Conservation (phyloP, 2,888 invertebrate species). For the Cataglyphis altisquamis region DNA sequence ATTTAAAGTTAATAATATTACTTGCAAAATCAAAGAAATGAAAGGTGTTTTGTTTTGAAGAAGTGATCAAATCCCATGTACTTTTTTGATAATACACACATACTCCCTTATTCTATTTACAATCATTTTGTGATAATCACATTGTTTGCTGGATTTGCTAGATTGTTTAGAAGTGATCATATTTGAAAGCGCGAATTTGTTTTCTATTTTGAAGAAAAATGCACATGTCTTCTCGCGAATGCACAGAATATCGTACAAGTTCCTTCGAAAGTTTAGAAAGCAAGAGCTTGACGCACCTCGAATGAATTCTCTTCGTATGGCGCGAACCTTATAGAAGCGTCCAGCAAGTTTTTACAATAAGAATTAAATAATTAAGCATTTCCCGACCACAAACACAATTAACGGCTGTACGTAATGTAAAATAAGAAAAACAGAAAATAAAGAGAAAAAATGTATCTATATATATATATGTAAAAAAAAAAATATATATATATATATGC, state of each 20-base stretch:
- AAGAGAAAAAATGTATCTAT: conserved; percentile 77
- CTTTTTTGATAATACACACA: conserved; percentile 7
- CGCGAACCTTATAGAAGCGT: conserved; percentile 46
- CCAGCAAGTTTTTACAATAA: conserved; percentile 58
- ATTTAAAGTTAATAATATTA: neutral
- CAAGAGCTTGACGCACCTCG: conserved; percentile 45
- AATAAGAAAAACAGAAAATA: conserved; percentile 75
- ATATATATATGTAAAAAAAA: conserved; percentile 64
- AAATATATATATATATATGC: conserved; percentile 66
- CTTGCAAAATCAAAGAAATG: neutral
- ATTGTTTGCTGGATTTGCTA: neutral
- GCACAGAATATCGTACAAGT: conserved; percentile 36
- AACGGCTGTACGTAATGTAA: conserved; percentile 84
- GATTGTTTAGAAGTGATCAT: neutral
- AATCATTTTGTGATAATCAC: neutral
- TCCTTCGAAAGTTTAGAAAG: conserved; percentile 43
- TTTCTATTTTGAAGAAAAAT: conserved; percentile 31
- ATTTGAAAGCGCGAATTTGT: conserved; percentile 23
- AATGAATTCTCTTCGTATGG: conserved; percentile 50
- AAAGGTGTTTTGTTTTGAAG: neutral
- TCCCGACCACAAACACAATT: conserved; percentile 79
- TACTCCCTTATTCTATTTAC: neutral
- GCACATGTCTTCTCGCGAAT: conserved; percentile 25
- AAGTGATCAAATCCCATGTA: neutral
- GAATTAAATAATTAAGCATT: conserved; percentile 74